These are phyloP conservation scores for Acomys russatus DNA, from an alignment of 2,797 vertebrate genomes.

Conservation along the genomic window DNA sequence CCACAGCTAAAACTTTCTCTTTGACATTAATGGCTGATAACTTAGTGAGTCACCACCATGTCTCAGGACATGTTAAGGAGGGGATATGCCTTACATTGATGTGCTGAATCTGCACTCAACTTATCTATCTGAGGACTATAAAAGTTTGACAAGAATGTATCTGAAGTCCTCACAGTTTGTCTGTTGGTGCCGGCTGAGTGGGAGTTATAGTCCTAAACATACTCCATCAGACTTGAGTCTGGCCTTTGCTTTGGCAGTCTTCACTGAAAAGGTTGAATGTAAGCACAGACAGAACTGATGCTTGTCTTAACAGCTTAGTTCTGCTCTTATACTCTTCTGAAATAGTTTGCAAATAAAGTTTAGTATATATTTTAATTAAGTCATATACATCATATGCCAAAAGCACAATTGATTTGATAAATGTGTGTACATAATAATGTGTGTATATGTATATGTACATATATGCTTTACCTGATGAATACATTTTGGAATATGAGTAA, in stretches of 20 bases:
- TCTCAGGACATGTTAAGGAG: background rate
- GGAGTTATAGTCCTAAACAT: background rate
- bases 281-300: background rate
- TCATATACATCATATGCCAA: background rate
- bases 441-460: background rate
- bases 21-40: background rate
- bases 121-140: constrained; percentile 18
- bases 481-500: background rate
- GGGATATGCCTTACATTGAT: background rate
- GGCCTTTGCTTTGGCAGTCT: background rate
- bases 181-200: background rate
- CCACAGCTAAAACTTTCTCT: background rate
- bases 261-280: background rate
- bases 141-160: constrained; percentile 52
- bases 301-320: background rate
- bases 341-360: background rate
- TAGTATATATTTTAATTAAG: background rate
- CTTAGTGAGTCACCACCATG: background rate
- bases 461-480: background rate
- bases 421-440: too few species aligned
- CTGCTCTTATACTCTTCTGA: background rate
- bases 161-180: constrained; percentile 18
- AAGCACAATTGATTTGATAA: too few species aligned
- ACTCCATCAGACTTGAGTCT: background rate
- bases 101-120: background rate